Base-by-base conservation (phyloP, 2,113 vertebrate genomes). In the Cairina moschata region DNA sequence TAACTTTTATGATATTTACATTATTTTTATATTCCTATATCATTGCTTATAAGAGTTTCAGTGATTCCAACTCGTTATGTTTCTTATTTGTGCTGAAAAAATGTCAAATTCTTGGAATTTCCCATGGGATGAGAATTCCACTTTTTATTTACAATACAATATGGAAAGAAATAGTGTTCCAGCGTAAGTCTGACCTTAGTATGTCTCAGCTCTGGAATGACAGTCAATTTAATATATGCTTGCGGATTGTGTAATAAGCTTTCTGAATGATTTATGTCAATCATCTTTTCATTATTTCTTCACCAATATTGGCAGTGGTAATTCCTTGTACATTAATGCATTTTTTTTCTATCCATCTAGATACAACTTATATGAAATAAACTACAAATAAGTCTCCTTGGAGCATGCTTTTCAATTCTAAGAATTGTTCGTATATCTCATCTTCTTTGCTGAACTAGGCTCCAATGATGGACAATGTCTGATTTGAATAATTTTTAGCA, bases 21-120 rank as follows among this genome's bases (percentile, higher is more conserved):
- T 86, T 96, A 81, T 93, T 96, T 96, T 90, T 44, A 78, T 88
- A 84, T 92, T 94, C 79, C 56, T 78, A 23, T 84, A 56, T 34
- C 59, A 68, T 62, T 81, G 58, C 73, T 60, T 56, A 13, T 74
- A 74, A 90, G 73, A 63, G 48, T 93, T 88, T 76, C 62, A 25
- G 71, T 72, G 55, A 84, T 88, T 88, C 54, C 48, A 58, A 58
- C 62, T 42, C 28, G 2, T 29, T 40, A 22, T 91, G 36, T n/a
- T 88, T 92, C 83, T 96, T 93, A 94, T 96, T 94, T 88, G 77
- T 80, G 73, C 83, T 31, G 54, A 92, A 92, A 92, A 96, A 97
- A 96, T 89, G 92, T 96, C 93, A 94, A 91, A 93, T 66, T 48
- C 55, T 89, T 89, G 74, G 74, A 93, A 94, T 95, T 96, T 95